Evolutionary conservation across 2,888 invertebrate species (phyloP).

Genomic region (Andrena flavipes): DNA sequence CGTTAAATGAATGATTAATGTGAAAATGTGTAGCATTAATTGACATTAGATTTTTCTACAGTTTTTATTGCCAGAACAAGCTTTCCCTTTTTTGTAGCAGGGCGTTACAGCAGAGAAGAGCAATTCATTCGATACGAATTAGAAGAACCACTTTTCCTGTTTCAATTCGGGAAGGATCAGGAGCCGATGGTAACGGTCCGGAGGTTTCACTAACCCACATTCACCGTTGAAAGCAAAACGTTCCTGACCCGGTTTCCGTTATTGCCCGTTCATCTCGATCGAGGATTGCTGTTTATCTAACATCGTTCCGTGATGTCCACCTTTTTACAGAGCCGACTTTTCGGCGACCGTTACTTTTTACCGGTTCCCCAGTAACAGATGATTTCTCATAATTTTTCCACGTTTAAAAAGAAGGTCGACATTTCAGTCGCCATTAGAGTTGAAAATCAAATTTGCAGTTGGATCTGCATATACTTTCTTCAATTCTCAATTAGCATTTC

Average conservation of each 20-base stretch:
- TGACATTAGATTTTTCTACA: background rate
- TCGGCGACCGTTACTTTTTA: slow-evolving; percentile 34
- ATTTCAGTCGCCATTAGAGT: background rate
- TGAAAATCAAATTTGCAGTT: background rate
- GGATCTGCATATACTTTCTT: too few relatives aligned
- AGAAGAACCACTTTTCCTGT: slow-evolving; percentile 58
- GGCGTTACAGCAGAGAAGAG: background rate
- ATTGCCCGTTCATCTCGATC: slow-evolving; percentile 60
- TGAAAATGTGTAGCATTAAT: too few relatives aligned
- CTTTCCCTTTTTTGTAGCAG: background rate
- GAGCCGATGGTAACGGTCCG: slow-evolving; percentile 78
- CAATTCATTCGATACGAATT: background rate
- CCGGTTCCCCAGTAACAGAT: background rate
- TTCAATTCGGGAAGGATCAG: slow-evolving; percentile 75
- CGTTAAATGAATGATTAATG: too few relatives aligned
- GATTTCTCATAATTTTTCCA: slow-evolving; percentile 1
- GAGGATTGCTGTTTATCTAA: slow-evolving; percentile 52
- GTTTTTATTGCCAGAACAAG: background rate
- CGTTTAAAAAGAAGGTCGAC: background rate
- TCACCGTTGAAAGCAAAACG: slow-evolving; percentile 83
- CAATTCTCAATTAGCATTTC: background rate
- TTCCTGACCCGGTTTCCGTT: slow-evolving; percentile 81
- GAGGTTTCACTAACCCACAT: slow-evolving; percentile 85
- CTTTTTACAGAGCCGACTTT: background rate
- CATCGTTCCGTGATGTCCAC: slow-evolving; percentile 15